Evolutionary conservation across 2,888 invertebrate genomes (phyloP), one percentile per base, ranked within the genome.

Genomic region (Tenthredo amoena): DNA sequence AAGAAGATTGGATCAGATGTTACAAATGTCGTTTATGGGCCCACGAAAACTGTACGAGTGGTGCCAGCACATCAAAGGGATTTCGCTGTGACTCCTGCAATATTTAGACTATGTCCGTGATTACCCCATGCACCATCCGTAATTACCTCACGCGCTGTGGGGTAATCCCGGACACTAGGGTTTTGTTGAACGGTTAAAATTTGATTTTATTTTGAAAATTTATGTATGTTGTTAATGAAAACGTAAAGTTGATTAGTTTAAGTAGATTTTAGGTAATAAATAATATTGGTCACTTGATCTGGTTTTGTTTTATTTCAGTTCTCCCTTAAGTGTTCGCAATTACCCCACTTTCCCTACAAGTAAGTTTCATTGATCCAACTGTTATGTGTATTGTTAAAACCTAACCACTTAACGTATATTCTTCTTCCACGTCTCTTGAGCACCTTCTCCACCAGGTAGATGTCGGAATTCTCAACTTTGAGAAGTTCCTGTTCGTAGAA

Each of bases 341-440:
- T 65, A 21, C 65, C 65, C 65, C 65, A 65, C 65, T 65, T 31
- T 65, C 65, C 65, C 26, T n/a, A n/a, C n/a, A n/a, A n/a, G n/a
- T n/a, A n/a, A n/a, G n/a, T n/a, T n/a, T n/a, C n/a, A n/a, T n/a
- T n/a, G n/a, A n/a, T n/a, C n/a, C n/a, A n/a, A n/a, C n/a, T n/a
- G n/a, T n/a, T n/a, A n/a, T n/a, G n/a, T n/a, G n/a, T n/a, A n/a
- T n/a, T n/a, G n/a, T n/a, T n/a, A n/a, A n/a, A n/a, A n/a, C n/a
- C n/a, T n/a, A n/a, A n/a, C n/a, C n/a, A n/a, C n/a, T n/a, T n/a
- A n/a, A n/a, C n/a, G n/a, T n/a, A n/a, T n/a, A n/a, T n/a, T n/a
- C n/a, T n/a, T n/a, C n/a, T n/a, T n/a, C n/a, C n/a, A n/a, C n/a
- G n/a, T n/a, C n/a, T n/a, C n/a, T n/a, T n/a, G n/a, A n/a, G n/a